Evolutionary conservation across 1,140 invertebrate genomes (phyloP), one percentile per base, ranked within the genome.

Genomic region (Papilio polytes): DNA sequence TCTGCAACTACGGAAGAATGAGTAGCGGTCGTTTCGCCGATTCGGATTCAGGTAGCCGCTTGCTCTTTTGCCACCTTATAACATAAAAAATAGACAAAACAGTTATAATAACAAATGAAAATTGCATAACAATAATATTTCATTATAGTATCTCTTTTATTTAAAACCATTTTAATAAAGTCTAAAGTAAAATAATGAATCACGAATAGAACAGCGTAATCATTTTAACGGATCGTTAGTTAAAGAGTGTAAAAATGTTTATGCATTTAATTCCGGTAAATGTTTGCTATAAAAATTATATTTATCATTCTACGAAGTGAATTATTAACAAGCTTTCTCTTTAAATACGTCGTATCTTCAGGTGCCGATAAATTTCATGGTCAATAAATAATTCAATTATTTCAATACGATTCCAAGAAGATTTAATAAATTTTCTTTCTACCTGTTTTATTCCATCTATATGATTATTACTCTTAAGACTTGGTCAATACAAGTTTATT

Each of bases 351-450:
- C 59, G 59, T 66, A 66, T 66, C 59, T 66, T 26, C 20, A 66
- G 59, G 59, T 66, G 59, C 22, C 10, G 7, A 59, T 59, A 59
- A 22, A 59, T 41, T 41, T 41, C 36, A 41, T 41, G 36, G 36
- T 8, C 36, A 59, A 66, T 66, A 66, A 66, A 66, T 66, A 66
- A 66, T 66, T 26, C 59, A 66, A 66, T 66, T 66, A 31, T 13
- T 26, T 66, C 59, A 31, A 66, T 66, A 26, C 22, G 59, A 66
- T 66, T 66, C 59, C 22, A 31, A 26, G 20, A 12, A 26, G 9
- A 66, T 31, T 22, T 22, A 22, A n/a, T n/a, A 59, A 2, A 36
- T 36, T 36, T 20, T 20, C 36, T 41, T 41, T 7, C 36, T 41
- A 41, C 36, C 36, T 41, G 36, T 41, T 41, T 41, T 41, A 41